A percentile compares a stretch with the other conserved stretches of the same genome.
phyloP scores from a whole-genome alignment of 2,888 invertebrate genomes.

The Habroteleia sp. region DNA sequence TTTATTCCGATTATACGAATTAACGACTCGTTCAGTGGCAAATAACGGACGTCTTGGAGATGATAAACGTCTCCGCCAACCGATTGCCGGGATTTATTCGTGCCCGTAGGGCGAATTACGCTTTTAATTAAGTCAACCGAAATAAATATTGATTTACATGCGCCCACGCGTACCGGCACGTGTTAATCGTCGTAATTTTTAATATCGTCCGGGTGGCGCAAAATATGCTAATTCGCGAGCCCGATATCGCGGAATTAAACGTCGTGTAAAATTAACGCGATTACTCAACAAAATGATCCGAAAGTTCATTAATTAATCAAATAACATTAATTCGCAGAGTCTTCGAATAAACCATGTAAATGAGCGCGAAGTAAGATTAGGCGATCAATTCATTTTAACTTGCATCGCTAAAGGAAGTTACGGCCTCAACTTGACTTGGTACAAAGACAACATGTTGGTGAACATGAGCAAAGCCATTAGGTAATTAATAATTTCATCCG shows the following conservation, averaged over 20 bases:
- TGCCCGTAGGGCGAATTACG: slow-evolving; percentile 10
- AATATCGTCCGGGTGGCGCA: slow-evolving; percentile 2
- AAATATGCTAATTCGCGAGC: slow-evolving; percentile 22
- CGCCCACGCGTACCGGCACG: neutral
- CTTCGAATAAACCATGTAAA: slow-evolving; percentile 76
- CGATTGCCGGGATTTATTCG: neutral
- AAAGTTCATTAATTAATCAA: slow-evolving; percentile 57
- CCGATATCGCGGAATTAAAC: slow-evolving; percentile 26
- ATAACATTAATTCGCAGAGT: slow-evolving; percentile 71
- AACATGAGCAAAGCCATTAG: slow-evolving; percentile 88
- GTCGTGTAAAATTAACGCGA: slow-evolving; percentile 38
- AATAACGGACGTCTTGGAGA: slow-evolving; percentile 3
- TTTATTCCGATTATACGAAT: neutral
- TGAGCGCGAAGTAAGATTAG: slow-evolving; percentile 84
- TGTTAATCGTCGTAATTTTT: slow-evolving; percentile 31
- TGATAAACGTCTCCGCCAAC: slow-evolving; percentile 5
- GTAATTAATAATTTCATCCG: slow-evolving; percentile 78
- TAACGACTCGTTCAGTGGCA: neutral
- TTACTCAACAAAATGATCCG: slow-evolving; percentile 55
- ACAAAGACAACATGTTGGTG: slow-evolving; percentile 89
- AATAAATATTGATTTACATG: slow-evolving; percentile 30
- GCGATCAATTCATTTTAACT: slow-evolving; percentile 89
- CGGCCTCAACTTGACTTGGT: slow-evolving; percentile 89
- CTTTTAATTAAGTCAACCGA: slow-evolving; percentile 41
- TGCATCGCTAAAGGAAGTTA: slow-evolving; percentile 90